phyloP scores from a whole-genome alignment of 2,888 invertebrate genomes.

The Corbicula japonica region DNA sequence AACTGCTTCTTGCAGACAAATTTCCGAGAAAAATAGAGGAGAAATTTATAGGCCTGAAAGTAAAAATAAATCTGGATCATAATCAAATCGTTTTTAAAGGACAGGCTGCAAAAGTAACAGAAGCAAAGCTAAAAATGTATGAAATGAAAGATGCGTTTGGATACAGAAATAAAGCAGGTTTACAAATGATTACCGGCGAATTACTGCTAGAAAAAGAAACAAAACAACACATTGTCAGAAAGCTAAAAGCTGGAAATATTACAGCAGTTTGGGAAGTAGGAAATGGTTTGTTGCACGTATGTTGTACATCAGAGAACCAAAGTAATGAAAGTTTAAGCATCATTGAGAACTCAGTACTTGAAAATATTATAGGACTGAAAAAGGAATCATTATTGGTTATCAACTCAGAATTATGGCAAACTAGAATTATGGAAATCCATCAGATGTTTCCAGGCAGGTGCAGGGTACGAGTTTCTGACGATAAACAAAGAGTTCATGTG shows the following conservation, averaged over 20 bases:
- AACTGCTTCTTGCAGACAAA: conserved; percentile 57
- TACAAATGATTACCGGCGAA: background rate
- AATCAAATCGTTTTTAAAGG: conserved; percentile 58
- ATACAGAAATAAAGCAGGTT: background rate
- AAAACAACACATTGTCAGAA: conserved; percentile 44
- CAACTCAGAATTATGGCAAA: conserved; percentile 34
- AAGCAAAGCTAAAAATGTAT: conserved; percentile 49
- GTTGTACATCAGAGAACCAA: conserved; percentile 3
- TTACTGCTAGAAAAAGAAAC: conserved; percentile 26
- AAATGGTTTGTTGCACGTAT: conserved; percentile 10
- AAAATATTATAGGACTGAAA: conserved; percentile 16
- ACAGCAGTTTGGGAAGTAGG: conserved; percentile 49
- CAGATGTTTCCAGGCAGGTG: conserved; percentile 15
- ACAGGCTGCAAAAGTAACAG: conserved; percentile 9
- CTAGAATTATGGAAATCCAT: conserved; percentile 9
- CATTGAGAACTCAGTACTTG: conserved; percentile 16
- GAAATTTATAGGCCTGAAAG: conserved; percentile 29
- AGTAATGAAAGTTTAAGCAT: conserved; percentile 11
- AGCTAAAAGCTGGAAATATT: conserved; percentile 29
- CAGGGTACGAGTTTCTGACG: background rate
- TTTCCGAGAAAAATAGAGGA: conserved; percentile 44
- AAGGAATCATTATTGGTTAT: conserved; percentile 5
- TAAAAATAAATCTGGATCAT: conserved; percentile 43
- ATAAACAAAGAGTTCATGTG: conserved; percentile 9
- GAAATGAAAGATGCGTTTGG: conserved; percentile 23